These are phyloP conservation scores for Brachionus koreanus DNA, from an alignment of 1,140 invertebrate species.

Conservation along the genomic window DNA sequence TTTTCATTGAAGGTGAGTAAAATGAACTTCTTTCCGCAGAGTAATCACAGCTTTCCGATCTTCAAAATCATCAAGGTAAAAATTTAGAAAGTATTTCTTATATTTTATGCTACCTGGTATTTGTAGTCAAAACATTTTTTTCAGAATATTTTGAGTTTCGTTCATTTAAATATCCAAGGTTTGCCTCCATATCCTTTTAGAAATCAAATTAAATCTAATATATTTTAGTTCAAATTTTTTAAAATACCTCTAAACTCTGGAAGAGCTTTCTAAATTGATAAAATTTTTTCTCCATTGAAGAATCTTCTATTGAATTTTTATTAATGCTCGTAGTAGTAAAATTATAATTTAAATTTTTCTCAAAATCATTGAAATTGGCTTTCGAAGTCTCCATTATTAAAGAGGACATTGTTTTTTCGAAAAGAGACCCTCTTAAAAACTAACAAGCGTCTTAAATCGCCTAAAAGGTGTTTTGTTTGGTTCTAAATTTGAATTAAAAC, in stretches of 20 bases:
- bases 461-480: neutral
- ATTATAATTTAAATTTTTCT: slow-evolving; percentile 7
- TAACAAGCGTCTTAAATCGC: neutral
- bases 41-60: slow-evolving; percentile 29
- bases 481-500: neutral
- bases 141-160: neutral
- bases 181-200: neutral
- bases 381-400: slow-evolving; percentile 14
- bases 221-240: neutral
- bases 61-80: neutral
- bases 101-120: neutral
- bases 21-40: neutral
- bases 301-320: neutral
- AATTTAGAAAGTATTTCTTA: neutral
- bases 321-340: slow-evolving; percentile 6
- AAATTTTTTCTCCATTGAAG: neutral
- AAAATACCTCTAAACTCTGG: neutral
- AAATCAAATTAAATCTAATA: neutral
- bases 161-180: neutral
- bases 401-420: slow-evolving; percentile 1
- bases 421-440: slow-evolving; percentile 6
- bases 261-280: slow-evolving; percentile 15
- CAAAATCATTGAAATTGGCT: slow-evolving; percentile 9
- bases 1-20: slow-evolving; percentile 3
- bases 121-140: neutral